Conservation (phyloP, 2,888 invertebrate species). For the Drosophila subsilvestris region DNA sequence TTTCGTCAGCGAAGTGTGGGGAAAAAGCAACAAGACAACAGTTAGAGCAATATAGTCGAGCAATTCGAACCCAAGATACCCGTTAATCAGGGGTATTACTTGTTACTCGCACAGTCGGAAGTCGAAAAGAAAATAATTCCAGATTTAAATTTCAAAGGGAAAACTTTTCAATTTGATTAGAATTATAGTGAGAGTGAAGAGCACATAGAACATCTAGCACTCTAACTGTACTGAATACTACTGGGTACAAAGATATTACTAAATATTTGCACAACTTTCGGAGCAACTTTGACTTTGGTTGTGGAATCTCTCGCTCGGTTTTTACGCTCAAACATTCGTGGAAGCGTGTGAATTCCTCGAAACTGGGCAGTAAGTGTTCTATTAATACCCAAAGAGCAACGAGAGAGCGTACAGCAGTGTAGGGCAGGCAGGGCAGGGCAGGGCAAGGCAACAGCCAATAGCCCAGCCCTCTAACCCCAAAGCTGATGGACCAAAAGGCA, state of each 20-base stretch:
- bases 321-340: slow-evolving; percentile 39
- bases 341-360: slow-evolving; percentile 53
- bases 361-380: slow-evolving; percentile 21
- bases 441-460: neutral
- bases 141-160: too few species aligned
- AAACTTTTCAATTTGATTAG: too few species aligned
- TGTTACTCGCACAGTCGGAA: neutral
- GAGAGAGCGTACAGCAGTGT: neutral
- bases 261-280: slow-evolving; percentile 25
- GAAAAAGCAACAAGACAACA: neutral
- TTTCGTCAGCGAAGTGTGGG: slow-evolving; percentile 6
- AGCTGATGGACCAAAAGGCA: slow-evolving; percentile 32
- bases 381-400: slow-evolving; percentile 19
- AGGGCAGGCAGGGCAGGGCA: neutral
- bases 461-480: too few species aligned
- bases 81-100: neutral
- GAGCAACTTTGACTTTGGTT: slow-evolving; percentile 14
- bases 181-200: too few species aligned
- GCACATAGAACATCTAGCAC: too few species aligned
- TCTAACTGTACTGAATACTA: too few species aligned
- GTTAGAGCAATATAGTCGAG: neutral
- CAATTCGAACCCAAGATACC: slow-evolving; percentile 10
- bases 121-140: too few species aligned
- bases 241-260: neutral
- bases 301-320: slow-evolving; percentile 27